Evolutionary conservation across 2,888 invertebrate genomes (phyloP).

Genomic region (Chromoteleia sp.): DNA sequence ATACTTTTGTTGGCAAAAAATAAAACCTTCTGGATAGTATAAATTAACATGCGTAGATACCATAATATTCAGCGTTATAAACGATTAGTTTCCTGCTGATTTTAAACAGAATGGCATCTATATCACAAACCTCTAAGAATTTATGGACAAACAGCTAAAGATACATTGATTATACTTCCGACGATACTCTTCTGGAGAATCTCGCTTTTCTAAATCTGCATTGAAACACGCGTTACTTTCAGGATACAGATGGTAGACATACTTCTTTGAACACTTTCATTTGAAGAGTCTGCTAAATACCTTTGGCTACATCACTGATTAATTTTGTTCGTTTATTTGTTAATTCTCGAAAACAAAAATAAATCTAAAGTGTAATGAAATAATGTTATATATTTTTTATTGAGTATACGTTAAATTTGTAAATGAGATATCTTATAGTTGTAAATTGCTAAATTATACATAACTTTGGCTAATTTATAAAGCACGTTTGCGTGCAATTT

Average conservation of each 20-base stretch:
- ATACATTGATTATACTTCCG: slow-evolving; percentile 73
- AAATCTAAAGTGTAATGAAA: background rate
- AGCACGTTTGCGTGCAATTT: slow-evolving; percentile 9
- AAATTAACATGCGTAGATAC: slow-evolving; percentile 44
- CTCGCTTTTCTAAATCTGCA: slow-evolving; percentile 71
- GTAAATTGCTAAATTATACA: too few relatives aligned
- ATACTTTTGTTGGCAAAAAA: slow-evolving; percentile 11
- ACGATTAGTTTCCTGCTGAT: slow-evolving; percentile 66
- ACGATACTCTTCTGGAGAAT: slow-evolving; percentile 71
- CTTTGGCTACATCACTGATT: slow-evolving; percentile 25
- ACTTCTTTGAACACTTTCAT: slow-evolving; percentile 63
- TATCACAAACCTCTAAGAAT: slow-evolving; percentile 70
- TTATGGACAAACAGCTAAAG: slow-evolving; percentile 72
- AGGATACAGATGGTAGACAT: slow-evolving; percentile 64
- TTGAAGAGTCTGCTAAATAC: slow-evolving; percentile 62
- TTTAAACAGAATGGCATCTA: slow-evolving; percentile 69
- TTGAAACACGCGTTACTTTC: slow-evolving; percentile 67
- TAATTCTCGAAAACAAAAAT: background rate
- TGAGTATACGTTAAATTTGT: too few relatives aligned
- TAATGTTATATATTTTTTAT: too few relatives aligned
- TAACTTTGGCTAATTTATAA: background rate
- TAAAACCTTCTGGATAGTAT: slow-evolving; percentile 37
- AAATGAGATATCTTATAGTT: too few relatives aligned
- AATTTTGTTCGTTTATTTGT: slow-evolving; percentile 2
- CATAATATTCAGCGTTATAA: slow-evolving; percentile 50